Evolutionary conservation across 2,113 vertebrate species (phyloP).

Genomic region (Ia io): DNA sequence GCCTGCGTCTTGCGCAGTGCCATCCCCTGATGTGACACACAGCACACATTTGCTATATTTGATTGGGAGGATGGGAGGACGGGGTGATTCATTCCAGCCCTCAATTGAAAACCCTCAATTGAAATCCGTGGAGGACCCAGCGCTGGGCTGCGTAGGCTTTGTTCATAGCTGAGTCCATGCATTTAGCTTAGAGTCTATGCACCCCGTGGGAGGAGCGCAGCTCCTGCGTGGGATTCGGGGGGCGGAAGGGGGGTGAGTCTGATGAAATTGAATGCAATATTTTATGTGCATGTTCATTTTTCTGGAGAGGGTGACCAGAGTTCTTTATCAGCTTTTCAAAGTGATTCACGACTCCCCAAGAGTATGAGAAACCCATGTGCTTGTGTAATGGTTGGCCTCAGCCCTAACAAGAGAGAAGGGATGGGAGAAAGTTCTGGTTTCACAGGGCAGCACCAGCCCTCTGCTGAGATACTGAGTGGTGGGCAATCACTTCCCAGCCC

Average conservation of each 20-base stretch:
- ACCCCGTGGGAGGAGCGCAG: rapidly evolving
- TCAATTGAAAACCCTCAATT: not conserved
- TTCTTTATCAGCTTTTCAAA: slow-evolving; percentile 27
- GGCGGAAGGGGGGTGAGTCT: not conserved
- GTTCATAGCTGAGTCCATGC: not conserved
- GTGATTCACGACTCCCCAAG: not conserved
- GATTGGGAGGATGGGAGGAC: not conserved
- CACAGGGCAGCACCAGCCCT: not conserved
- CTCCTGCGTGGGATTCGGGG: not conserved
- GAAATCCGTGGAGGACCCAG: not conserved
- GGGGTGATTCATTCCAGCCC: not conserved
- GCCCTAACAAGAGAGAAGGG: not conserved
- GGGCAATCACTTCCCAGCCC: not conserved
- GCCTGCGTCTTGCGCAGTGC: not conserved
- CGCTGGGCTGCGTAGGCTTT: not conserved
- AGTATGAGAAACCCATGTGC: not conserved
- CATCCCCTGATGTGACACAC: not conserved
- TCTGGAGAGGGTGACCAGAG: not conserved
- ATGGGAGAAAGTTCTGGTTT: not conserved
- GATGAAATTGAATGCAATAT: not conserved
- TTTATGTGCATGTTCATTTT: not conserved
- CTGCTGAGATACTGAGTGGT: not conserved
- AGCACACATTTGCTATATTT: not conserved
- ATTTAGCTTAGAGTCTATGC: not conserved
- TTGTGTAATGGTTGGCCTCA: not conserved